Evolutionary conservation across 2,797 vertebrate species (phyloP).

Genomic region (Natrix natrix): DNA sequence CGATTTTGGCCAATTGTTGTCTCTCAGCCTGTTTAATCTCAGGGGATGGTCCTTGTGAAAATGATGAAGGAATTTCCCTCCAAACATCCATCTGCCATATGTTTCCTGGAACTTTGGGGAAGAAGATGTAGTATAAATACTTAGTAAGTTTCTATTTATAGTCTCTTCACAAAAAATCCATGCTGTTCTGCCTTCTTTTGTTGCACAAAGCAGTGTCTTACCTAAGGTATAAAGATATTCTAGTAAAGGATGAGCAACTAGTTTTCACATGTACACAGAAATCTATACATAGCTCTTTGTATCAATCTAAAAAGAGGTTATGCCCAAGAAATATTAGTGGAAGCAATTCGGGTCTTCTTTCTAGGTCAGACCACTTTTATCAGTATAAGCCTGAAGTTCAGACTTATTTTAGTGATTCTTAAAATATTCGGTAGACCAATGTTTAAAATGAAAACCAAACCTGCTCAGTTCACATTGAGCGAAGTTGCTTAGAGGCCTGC

Average conservation of each 20-base stretch:
- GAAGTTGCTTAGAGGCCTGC: constrained; percentile 50
- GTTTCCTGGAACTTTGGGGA: neutral
- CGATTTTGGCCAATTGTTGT: neutral
- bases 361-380: neutral
- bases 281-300: neutral
- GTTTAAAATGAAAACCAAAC: constrained; percentile 66
- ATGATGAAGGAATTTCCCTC: neutral
- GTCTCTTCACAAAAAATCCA: neutral
- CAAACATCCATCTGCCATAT: neutral
- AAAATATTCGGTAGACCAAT: constrained; percentile 34
- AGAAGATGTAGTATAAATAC: neutral
- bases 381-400: constrained; percentile 45
- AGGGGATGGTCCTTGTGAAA: neutral
- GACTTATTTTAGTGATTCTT: constrained; percentile 52
- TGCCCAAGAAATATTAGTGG: neutral
- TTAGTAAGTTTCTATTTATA: neutral
- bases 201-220: neutral
- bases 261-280: neutral
- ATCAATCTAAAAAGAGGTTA: neutral
- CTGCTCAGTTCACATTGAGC: constrained; percentile 40
- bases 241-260: neutral
- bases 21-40: neutral
- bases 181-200: neutral
- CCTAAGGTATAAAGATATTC: neutral
- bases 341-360: neutral